phyloP scores from a whole-genome alignment of 2,113 vertebrate species.

The Tyto alba region DNA sequence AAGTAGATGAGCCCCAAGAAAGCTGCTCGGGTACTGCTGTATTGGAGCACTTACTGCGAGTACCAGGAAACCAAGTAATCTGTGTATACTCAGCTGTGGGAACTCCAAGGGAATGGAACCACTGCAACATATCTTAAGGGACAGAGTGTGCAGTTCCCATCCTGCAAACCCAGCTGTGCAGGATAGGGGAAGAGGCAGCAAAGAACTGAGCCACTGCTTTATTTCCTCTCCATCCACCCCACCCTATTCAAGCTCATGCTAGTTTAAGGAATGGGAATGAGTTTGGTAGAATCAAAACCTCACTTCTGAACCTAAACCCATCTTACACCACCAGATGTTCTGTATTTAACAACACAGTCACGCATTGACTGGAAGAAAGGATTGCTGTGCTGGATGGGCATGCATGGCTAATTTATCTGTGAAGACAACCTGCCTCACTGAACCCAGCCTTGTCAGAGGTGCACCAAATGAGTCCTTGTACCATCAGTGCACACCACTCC shows the following conservation, averaged over 20 bases:
- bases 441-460: not conserved
- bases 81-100: not conserved
- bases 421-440: not conserved
- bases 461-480: not conserved
- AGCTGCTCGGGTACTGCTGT: not conserved
- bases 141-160: not conserved
- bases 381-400: not conserved
- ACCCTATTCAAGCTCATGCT: not conserved
- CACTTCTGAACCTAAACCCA: not conserved
- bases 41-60: not conserved
- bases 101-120: not conserved
- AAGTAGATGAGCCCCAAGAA: conserved; percentile 34
- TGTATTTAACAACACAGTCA: not conserved
- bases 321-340: not conserved
- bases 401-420: not conserved
- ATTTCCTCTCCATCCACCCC: not conserved
- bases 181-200: not conserved
- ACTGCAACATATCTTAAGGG: not conserved
- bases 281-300: not conserved
- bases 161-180: not conserved
- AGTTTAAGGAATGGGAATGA: not conserved
- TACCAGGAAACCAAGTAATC: not conserved
- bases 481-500: not conserved
- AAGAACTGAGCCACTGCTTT: not conserved
- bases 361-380: not conserved